Percentiles rank a stretch among this genome's conserved stretches.
phyloP scores from a whole-genome alignment of 2,113 vertebrate species.

The Podarcis raffonei region DNA sequence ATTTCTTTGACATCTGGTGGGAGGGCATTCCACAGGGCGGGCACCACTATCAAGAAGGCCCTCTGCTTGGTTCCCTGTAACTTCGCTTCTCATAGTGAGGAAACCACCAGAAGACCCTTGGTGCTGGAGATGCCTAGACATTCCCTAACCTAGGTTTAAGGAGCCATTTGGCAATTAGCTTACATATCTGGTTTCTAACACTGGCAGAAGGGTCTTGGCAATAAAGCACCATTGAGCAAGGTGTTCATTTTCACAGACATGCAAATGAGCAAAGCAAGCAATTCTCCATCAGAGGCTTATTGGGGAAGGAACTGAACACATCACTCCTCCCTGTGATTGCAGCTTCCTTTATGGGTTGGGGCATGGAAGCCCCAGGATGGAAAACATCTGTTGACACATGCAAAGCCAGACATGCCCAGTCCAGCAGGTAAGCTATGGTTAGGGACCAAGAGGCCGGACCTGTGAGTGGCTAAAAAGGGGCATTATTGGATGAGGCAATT shows the following conservation, averaged over 20 bases:
- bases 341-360: too few species aligned
- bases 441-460: not conserved
- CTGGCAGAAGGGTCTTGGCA: too few species aligned
- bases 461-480: not conserved
- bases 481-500: not conserved
- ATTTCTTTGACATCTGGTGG: too few species aligned
- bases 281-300: not conserved
- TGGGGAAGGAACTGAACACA: not conserved
- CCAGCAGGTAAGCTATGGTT: not conserved
- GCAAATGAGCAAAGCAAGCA: not conserved
- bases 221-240: not conserved
- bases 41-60: too few species aligned
- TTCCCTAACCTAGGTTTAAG: too few species aligned
- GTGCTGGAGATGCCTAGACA: too few species aligned
- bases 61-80: too few species aligned
- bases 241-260: not conserved
- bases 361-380: not conserved
- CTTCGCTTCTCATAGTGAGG: too few species aligned
- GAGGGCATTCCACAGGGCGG: too few species aligned
- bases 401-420: not conserved
- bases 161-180: too few species aligned
- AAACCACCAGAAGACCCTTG: too few species aligned
- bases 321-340: not conserved
- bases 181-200: too few species aligned
- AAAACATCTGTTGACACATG: not conserved